These are phyloP conservation scores for Drosophila persimilis DNA, from an alignment of 1,140 invertebrate species.

Conservation along the genomic window DNA sequence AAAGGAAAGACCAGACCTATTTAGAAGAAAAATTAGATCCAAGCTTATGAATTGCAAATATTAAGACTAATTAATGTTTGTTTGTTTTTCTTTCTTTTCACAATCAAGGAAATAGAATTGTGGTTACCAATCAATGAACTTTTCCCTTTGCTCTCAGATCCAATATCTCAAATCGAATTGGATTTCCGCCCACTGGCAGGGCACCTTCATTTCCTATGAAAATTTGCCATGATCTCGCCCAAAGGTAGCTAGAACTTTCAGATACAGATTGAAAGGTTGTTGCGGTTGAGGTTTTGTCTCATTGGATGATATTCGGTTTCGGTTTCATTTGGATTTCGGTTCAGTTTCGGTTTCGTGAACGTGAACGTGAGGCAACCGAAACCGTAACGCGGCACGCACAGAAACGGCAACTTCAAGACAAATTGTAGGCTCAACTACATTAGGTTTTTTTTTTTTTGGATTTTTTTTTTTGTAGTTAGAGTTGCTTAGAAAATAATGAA, in stretches of 20 bases:
- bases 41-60: too few species aligned
- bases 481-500: slow-evolving; percentile 49
- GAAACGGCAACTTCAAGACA: slow-evolving; percentile 42
- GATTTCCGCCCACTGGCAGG: too few species aligned
- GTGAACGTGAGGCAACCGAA: slow-evolving; percentile 17
- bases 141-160: too few species aligned
- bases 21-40: neutral
- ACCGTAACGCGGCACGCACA: slow-evolving; percentile 42
- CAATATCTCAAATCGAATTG: too few species aligned
- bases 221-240: too few species aligned
- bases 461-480: slow-evolving; percentile 24
- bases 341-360: slow-evolving; percentile 41
- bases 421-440: slow-evolving; percentile 53
- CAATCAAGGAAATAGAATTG: too few species aligned
- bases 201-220: too few species aligned
- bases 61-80: neutral
- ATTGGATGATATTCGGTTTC: slow-evolving; percentile 51
- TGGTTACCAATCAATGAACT: too few species aligned
- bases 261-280: neutral
- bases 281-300: slow-evolving; percentile 16
- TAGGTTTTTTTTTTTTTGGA: slow-evolving; percentile 13
- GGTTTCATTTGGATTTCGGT: slow-evolving; percentile 35
- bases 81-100: neutral
- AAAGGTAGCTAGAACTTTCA: slow-evolving; percentile 35
- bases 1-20: too few species aligned